Evolutionary conservation across 1,140 invertebrate genomes (phyloP).

Genomic region (Leptestheria dahalacensis): DNA sequence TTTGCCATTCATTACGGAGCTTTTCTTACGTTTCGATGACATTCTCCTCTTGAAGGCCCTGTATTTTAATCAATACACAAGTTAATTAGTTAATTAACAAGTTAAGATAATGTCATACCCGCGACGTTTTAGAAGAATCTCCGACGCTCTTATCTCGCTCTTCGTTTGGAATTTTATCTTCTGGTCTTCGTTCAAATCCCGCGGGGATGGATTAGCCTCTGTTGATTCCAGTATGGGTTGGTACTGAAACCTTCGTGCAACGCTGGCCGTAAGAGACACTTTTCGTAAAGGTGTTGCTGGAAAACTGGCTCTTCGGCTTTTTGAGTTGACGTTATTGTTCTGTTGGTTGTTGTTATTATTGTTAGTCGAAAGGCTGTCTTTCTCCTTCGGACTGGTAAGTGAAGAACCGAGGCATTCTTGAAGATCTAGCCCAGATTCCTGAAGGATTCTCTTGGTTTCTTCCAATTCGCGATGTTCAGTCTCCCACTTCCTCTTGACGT

Average conservation of each 20-base stretch:
- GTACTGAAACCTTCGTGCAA: background rate
- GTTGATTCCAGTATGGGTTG: background rate
- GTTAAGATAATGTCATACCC: too few species aligned
- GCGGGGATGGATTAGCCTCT: background rate
- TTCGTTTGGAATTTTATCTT: too few species aligned
- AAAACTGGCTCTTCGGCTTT: slow-evolving; percentile 4
- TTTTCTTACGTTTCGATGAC: background rate
- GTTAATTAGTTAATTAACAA: too few species aligned
- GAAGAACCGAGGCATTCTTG: background rate
- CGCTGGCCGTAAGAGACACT: background rate
- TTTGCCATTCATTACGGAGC: background rate
- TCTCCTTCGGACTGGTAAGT: background rate
- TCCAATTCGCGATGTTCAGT: slow-evolving; percentile 6
- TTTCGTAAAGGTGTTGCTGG: background rate
- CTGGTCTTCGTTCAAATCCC: background rate
- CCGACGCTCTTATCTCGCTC: too few species aligned
- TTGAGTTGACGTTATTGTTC: background rate
- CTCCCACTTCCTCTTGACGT: slow-evolving; percentile 9
- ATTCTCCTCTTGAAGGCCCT: background rate
- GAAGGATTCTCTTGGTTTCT: slow-evolving; percentile 5
- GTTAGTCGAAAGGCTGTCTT: background rate
- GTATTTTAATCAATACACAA: background rate
- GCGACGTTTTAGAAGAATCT: too few species aligned
- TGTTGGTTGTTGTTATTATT: background rate
- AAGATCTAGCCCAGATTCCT: slow-evolving; percentile 3